Conservation (phyloP, 2,113 vertebrate species). For the Hylia prasina region DNA sequence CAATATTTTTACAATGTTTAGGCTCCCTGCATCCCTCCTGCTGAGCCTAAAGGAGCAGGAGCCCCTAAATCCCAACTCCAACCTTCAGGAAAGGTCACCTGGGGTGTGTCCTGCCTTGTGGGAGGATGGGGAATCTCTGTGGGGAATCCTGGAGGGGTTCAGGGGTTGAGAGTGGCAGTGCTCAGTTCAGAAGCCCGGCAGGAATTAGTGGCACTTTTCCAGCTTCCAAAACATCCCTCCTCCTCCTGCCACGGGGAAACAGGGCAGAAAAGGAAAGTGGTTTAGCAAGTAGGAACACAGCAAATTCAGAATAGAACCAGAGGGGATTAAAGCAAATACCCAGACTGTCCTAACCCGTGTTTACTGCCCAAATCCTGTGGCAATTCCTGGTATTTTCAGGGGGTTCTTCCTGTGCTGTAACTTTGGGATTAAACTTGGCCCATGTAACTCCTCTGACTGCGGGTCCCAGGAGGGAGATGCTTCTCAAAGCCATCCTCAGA, state of each 20-base stretch:
- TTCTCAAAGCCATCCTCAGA: neutral
- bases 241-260: constrained; percentile 53
- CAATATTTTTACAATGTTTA: neutral
- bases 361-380: constrained; percentile 46
- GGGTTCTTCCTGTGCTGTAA: constrained; percentile 14
- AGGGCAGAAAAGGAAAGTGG: constrained; percentile 42
- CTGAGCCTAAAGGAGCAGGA: neutral
- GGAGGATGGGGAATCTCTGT: neutral
- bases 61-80: neutral
- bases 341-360: constrained; percentile 49
- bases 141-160: neutral
- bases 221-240: constrained; percentile 68
- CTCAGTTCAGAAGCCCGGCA: neutral
- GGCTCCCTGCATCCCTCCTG: no score
- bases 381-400: constrained; percentile 27
- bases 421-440: constrained; percentile 19
- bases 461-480: neutral
- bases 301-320: constrained; percentile 67
- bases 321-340: constrained; percentile 49
- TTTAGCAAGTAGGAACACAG: constrained; percentile 57
- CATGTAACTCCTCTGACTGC: neutral
- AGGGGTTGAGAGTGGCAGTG: neutral
- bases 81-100: neutral
- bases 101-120: neutral
- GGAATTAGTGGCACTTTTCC: constrained; percentile 28